Evolutionary conservation across 2,797 vertebrate species (phyloP), one percentile per base, ranked within the genome.

Genomic region (Etheostoma nigrum): DNA sequence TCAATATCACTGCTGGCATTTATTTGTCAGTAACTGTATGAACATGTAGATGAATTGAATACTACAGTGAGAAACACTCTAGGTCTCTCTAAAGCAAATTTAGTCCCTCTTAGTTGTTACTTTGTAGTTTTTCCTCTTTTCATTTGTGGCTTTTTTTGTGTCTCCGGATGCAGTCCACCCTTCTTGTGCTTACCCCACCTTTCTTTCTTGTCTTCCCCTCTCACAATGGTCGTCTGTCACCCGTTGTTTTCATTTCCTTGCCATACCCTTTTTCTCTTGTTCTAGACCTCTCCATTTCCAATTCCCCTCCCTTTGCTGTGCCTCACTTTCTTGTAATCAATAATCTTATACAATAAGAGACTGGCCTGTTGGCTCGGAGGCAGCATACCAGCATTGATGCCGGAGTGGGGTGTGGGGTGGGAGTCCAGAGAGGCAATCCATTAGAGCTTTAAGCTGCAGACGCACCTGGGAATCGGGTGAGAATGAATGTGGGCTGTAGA

Each of bases 241-340:
- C 36, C 67, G 76, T 74, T 79, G 16, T 66, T 66, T 25, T 36
- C 5, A 30, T 70, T 53, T 66, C 40, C 44, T 71, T 52, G 44
- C 40, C 58, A 7, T 58, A 54, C 14, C 44, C 1, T 14, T 19
- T 7, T 66, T 78, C 36, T 61, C 18, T 44, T 40, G 15, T 2
- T 70, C 19, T 60, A 33, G n/a, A 52, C 61, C 18, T 66, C 61
- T 82, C 67, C 48, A n/a, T 73, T 70, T 78, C 21, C n/a, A 25
- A 36, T 81, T 68, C 57, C 62, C 19, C 69, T 11, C 2, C 25
- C 4, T 18, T 45, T 59, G 8, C 15, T 45, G 52, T 12, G 27
- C 75, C 59, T 85, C 61, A 25, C 70, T 67, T 47, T 81, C 74
- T 83, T n/a, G 15, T 89, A 87, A 90, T 92, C 92, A 87, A 92